Percentiles rank a stretch among this genome's conserved stretches.
These are phyloP conservation scores for Galerucella calmariensis DNA, from an alignment of 2,888 invertebrate genomes.

Conservation along the genomic window DNA sequence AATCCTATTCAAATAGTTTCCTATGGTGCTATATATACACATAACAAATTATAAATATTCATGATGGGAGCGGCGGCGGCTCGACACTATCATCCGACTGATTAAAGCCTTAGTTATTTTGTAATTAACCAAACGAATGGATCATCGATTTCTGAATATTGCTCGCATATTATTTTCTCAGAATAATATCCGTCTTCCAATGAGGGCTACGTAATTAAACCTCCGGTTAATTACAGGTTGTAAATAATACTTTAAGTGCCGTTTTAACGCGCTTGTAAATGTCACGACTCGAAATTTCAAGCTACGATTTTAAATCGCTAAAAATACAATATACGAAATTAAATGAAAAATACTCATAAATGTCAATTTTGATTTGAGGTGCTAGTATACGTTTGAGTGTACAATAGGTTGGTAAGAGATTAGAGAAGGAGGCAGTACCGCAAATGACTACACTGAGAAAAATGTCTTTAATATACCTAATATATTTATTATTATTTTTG, in stretches of 20 bases:
- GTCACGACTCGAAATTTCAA: conserved; percentile 64
- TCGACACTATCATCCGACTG: conserved; percentile 17
- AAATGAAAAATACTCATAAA: conserved; percentile 61
- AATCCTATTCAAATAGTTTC: not conserved
- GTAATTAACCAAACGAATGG: conserved; percentile 47
- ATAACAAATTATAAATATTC: conserved; percentile 13
- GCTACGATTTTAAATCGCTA: conserved; percentile 57
- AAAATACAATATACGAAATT: conserved; percentile 61
- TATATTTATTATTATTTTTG: no score
- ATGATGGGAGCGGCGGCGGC: conserved; percentile 9
- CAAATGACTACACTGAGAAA: not conserved
- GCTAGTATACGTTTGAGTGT: conserved; percentile 12
- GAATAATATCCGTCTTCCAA: conserved; percentile 62
- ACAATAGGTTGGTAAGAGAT: conserved; percentile 13
- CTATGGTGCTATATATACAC: not conserved
- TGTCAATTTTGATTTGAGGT: conserved; percentile 55
- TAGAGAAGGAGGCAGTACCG: conserved; percentile 9
- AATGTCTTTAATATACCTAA: not conserved
- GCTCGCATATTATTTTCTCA: conserved; percentile 57
- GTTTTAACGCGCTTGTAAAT: conserved; percentile 66
- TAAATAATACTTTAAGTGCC: conserved; percentile 66
- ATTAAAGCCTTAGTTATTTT: conserved; percentile 42
- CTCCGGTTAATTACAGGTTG: conserved; percentile 64
- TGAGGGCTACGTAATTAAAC: conserved; percentile 63
- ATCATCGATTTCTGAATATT: conserved; percentile 47